Base-by-base conservation (phyloP, 2,888 invertebrate species). In the Corbicula japonica region DNA sequence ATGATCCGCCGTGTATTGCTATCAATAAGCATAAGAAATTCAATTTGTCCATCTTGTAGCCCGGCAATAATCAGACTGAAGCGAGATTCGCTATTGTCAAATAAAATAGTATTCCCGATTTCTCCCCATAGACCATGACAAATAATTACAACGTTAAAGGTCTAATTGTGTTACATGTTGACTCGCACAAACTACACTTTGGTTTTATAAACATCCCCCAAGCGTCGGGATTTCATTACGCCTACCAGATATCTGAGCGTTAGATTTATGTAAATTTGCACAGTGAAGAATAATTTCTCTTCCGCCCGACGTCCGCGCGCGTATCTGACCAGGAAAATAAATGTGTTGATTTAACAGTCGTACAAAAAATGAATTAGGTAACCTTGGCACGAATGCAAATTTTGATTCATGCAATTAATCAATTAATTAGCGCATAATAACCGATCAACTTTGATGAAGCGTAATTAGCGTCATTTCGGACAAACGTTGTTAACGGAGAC, bases 211-310 rank as follows among this genome's bases (percentile, higher is more conserved):
- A 62, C 54, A 61, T 56, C 68, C 61, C 58, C 68, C 62, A 44
- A 71, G 58, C 61, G 65, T 52, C 54, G 52, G 72, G 73, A 76
- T 83, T 83, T 79, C 83, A 79, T 83, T 83, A 83, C 73, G 71
- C 30, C 63, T 62, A 41, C 50, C 62, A 50, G 38, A 50, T 62
- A 72, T 70, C 73, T 73, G 69, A 58, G 66, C 65, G 63, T 70
- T 76, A 74, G 83, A 79, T 83, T 83, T 83, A 83, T 83, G 83
- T 70, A 79, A 78, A 83, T 83, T 76, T 76, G 52, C 56, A 65
- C 76, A 70, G 62, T 79, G 76, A 65, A 38, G 62, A 66, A 61
- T 70, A 61, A 82, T 81, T 81, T 66, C 76, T 73, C 74, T 76
- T 74, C 76, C 50, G 50, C n/a, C n/a, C n/a, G n/a, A n/a, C n/a